Conservation (phyloP, 2,888 invertebrate genomes). For the Melolontha melolontha region DNA sequence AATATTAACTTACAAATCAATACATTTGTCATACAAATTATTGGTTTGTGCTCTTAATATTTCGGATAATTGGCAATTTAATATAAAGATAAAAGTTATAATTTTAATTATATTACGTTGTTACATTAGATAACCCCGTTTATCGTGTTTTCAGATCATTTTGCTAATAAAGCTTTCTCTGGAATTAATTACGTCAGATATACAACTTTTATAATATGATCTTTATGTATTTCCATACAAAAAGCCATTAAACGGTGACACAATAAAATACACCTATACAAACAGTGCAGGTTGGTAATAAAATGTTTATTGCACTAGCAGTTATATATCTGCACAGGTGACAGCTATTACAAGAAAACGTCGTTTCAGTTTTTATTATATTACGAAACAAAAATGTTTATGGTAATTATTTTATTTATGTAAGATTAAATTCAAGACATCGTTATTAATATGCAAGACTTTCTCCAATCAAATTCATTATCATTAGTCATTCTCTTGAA, state of each 20-base stretch:
- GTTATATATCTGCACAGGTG: constrained; percentile 17
- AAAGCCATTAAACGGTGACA: constrained; percentile 10
- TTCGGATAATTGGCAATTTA: too few species aligned
- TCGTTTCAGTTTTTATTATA: constrained; percentile 10
- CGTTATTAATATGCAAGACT: too few species aligned
- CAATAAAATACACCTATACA: constrained; percentile 25
- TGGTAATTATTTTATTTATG: too few species aligned
- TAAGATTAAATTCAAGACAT: too few species aligned
- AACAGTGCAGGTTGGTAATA: constrained; percentile 1
- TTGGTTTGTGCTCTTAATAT: too few species aligned
- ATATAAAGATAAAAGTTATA: too few species aligned
- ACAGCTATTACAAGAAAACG: constrained; percentile 10
- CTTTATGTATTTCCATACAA: constrained; percentile 4
- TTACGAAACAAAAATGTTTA: neutral
- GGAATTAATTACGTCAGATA: constrained; percentile 7
- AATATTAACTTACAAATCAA: too few species aligned
- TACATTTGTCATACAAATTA: too few species aligned
- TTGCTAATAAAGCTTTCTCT: constrained; percentile 12
- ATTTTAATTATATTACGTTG: too few species aligned
- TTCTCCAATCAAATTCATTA: too few species aligned
- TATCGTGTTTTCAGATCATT: neutral
- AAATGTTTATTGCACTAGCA: constrained; percentile 17
- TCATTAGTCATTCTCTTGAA: too few species aligned
- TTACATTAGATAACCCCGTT: too few species aligned
- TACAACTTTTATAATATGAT: constrained; percentile 7